Base-by-base conservation (phyloP, 2,113 vertebrate species). In the Ageneiosus marmoratus region DNA sequence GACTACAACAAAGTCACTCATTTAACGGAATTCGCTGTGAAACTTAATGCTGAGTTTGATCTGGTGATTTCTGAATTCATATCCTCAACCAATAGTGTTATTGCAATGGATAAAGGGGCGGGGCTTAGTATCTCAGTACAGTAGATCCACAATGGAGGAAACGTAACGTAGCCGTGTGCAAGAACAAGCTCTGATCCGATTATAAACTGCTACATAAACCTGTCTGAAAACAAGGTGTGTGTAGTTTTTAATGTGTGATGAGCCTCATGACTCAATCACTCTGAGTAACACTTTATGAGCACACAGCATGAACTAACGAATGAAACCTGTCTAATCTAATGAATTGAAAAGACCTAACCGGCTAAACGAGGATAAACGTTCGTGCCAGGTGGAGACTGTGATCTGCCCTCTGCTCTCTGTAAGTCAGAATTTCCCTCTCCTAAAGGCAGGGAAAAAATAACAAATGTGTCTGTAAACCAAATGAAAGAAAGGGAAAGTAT, bases 401-500 rank as follows among this genome's bases (percentile, higher is more conserved):
- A 88, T 85, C 82, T 81, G 63, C 75, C 29, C 37, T 51, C 44
- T 74, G 29, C 65, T 85, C 74, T 56, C 67, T 27, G 53, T 8
- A 32, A 70, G 63, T 78, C 84, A 65, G 58, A 86, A 79, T 77
- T 53, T 78, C 75, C 77, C 80, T 76, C 75, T 87, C 77, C 81
- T 77, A 29, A 86, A 60, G 87, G 82, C 84, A 80, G 27, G 22
- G 79, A 84, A 84, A 80, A 81, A 83, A 80, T 82, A 74, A 65
- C 67, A 48, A 60, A 8, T 20, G 27, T 81, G 85, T 78, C 81
- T 80, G 75, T 83, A n/a, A 77, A 82, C 78, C 51, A 80, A 85
- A 90, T 79, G 48, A 80, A 24, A 87, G 83, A 63, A 80, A 67
- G 83, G 56, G 41, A 74, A 80, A 85, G 83, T 62, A 67, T n/a